These are phyloP conservation scores for Leptinotarsa juncta DNA, from an alignment of 2,888 invertebrate species.

Conservation along the genomic window DNA sequence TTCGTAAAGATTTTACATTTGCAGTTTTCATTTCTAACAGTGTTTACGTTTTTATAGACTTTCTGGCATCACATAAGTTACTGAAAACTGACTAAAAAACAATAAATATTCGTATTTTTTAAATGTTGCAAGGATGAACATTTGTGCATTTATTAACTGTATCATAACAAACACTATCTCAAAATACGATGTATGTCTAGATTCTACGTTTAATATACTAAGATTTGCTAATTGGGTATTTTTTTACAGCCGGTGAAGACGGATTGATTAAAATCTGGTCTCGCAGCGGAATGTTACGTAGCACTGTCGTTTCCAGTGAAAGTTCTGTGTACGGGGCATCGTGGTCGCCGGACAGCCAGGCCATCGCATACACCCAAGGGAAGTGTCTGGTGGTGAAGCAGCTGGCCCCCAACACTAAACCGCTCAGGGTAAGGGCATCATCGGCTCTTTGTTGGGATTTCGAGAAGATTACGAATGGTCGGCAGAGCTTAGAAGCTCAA, in stretches of 20 bases:
- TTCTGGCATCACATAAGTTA: too few species aligned
- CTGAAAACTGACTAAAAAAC: too few species aligned
- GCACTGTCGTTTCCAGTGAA: slow-evolving; percentile 85
- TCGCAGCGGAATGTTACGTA: slow-evolving; percentile 91
- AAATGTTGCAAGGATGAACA: too few species aligned
- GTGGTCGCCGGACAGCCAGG: slow-evolving; percentile 82
- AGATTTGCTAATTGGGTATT: not conserved
- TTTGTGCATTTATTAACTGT: too few species aligned
- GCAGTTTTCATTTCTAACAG: too few species aligned
- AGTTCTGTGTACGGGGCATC: slow-evolving; percentile 85
- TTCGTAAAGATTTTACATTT: too few species aligned
- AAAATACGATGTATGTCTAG: too few species aligned
- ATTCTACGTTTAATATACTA: too few species aligned
- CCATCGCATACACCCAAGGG: slow-evolving; percentile 78
- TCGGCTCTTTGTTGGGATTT: not conserved
- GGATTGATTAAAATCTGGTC: slow-evolving; percentile 98
- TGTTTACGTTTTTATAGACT: too few species aligned
- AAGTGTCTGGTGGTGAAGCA: slow-evolving; percentile 77
- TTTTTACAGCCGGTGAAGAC: slow-evolving; percentile 88
- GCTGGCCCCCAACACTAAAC: slow-evolving; percentile 79
- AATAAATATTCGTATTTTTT: too few species aligned
- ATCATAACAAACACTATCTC: too few species aligned
- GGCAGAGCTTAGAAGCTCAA: not conserved
- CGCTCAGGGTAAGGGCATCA: slow-evolving; percentile 63
- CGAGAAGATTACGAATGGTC: not conserved